Base-by-base conservation (phyloP, 2,797 vertebrate genomes). In the Bovichtus diacanthus region DNA sequence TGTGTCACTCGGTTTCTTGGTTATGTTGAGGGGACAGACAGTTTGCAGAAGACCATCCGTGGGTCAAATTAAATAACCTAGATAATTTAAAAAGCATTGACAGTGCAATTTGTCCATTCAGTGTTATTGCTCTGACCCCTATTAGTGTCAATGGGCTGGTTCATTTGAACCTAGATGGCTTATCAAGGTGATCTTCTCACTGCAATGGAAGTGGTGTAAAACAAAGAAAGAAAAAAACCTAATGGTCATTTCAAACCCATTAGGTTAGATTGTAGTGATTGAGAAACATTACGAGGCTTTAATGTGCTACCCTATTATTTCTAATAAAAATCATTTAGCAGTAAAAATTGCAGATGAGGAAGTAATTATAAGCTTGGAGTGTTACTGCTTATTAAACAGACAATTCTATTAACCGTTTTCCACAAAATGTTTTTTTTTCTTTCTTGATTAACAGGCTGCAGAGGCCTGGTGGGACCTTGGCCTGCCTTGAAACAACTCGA, bases 51-150 rank as follows among this genome's bases (percentile, higher is more conserved):
- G 94, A 96, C 95, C 95, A 95, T 96, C 96, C 94, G 95, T 96
- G 96, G 97, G 97, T 98, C 97, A 98, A 95, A 97, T 97, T 95
- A 97, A 98, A 99, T 97, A 97, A 96, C 96, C 96, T 94, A 96
- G 96, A 97, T 98, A 96, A 99, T 98, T 98, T 97, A 95, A 96
- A 95, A 95, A 92, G 88, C 96, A 96, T 96, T 98, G 97, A 97
- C 96, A 98, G 96, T 89, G 88, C 95, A 97, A 98, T 98, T 96
- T 97, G 96, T 97, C 93, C 95, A 94, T 95, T 96, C 93, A 88
- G 83, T 97, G 96, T 97, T 98, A 99, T 98, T 96, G 97, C 96
- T 93, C 90, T 97, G 97, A 98, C 97, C 97, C 96, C 96, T 95
- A 96, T 97, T 97, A 97, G 92, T 94, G 94, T 95, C 94, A 94